Base-by-base conservation (phyloP, 2,888 invertebrate genomes). In the Allygus modestus region DNA sequence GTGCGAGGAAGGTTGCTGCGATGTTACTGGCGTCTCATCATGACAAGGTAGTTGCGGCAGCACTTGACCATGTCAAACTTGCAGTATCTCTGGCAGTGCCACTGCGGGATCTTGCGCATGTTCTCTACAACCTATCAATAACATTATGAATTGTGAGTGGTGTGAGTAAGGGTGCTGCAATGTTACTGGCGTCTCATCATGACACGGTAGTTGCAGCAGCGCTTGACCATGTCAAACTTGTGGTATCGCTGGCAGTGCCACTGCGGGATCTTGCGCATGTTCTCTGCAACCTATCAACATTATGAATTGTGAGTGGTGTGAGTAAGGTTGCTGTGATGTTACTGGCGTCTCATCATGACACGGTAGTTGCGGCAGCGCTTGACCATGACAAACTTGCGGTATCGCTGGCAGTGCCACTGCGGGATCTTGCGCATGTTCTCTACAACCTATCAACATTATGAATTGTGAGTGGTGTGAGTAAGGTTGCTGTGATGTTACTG, bases 221-320 rank as follows among this genome's bases (percentile, higher is more conserved):
- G 94, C 79, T 95, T 93, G 88, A 96, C 94, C 87, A 95, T 91
- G 88, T 96, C 96, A 89, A 95, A 95, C 88, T 95, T 95, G 86
- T 96, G 92, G 91, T 96, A 96, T 87, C 96, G 92, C 90, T 96
- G 92, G 90, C 96, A 96, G 90, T 96, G 96, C 95, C 95, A 96
- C 89, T 96, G 96, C 0, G 96, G 96, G 85, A 96, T 93, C 90
- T 95, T 94, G 86, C 94, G 92, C 95, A 96, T 96, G 51, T 93
- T 93, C 87, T 95, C 94, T 79, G 95, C 91, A 51, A 94, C 94
- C 93, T 96, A 92, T n/a, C 86, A 86, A 5, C 37, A 37, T 37
- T 37, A n/a, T n/a, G n/a, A n/a, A n/a, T n/a, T n/a, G n/a, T n/a
- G n/a, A n/a, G n/a, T n/a, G n/a, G n/a, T n/a, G n/a, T 28, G 65